phyloP scores from a whole-genome alignment of 1,140 invertebrate genomes.

The Metaphire vulgaris region DNA sequence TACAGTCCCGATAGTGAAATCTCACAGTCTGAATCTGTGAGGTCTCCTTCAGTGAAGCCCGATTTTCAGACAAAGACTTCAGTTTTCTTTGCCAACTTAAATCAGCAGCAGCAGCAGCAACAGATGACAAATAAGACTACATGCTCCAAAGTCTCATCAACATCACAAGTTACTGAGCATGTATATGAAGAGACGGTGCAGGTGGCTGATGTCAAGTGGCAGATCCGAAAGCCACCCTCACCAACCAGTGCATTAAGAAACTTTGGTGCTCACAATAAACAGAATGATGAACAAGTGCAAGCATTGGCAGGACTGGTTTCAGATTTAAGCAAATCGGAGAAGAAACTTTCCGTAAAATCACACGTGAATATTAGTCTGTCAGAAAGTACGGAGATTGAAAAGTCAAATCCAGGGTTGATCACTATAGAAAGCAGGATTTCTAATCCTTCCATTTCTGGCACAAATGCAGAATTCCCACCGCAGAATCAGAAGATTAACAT shows the following conservation, averaged over 20 bases:
- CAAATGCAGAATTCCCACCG: too few relatives aligned
- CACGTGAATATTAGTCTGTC: neutral
- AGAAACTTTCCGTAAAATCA: too few relatives aligned
- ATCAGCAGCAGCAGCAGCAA: conserved; percentile 14
- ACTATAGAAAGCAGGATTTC: neutral
- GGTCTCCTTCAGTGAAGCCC: conserved; percentile 25
- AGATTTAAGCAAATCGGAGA: too few relatives aligned
- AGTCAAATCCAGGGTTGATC: neutral
- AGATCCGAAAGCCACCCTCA: conserved; percentile 15
- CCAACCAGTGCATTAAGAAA: conserved; percentile 6
- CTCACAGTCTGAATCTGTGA: conserved; percentile 25
- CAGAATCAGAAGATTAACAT: too few relatives aligned
- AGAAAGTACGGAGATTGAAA: neutral
- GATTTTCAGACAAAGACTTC: conserved; percentile 27
- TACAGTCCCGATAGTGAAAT: conserved; percentile 76
- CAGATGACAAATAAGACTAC: conserved; percentile 3
- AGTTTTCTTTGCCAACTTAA: conserved; percentile 24
- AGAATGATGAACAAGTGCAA: too few relatives aligned
- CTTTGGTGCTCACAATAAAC: too few relatives aligned
- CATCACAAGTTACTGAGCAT: conserved; percentile 16
- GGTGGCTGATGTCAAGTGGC: conserved; percentile 31
- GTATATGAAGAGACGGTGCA: conserved; percentile 29
- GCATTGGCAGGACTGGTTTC: too few relatives aligned
- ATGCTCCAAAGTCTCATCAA: conserved; percentile 11
- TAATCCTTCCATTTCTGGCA: neutral